Conservation (phyloP, 1,140 invertebrate species). For the Sipha flava region DNA sequence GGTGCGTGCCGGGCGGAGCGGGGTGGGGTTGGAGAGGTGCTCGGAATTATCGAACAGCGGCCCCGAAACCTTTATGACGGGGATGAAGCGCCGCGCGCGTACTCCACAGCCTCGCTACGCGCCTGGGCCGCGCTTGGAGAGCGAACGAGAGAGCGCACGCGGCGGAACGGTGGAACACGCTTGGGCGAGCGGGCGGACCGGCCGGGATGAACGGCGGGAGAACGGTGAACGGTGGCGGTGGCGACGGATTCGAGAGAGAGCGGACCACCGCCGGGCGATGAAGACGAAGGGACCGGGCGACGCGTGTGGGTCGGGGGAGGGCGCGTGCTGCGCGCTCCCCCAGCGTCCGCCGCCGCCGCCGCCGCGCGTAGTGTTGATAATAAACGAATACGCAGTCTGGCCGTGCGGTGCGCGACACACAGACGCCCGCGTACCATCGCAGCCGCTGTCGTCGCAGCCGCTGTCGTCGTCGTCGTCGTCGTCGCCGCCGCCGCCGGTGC, state of each 20-base stretch:
- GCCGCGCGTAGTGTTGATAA: conserved; percentile 28
- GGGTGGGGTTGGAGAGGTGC: neutral
- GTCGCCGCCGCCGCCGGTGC: neutral
- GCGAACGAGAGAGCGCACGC: neutral
- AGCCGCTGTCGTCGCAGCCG: neutral
- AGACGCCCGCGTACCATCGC: conserved; percentile 15
- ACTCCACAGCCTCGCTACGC: conserved; percentile 12
- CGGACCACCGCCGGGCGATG: neutral
- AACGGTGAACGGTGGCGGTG: neutral
- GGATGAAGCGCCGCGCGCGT: neutral
- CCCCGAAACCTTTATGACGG: conserved; percentile 27
- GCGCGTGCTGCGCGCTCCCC: neutral
- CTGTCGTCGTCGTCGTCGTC: neutral
- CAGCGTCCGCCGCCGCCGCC: conserved; percentile 6
- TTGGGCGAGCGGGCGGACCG: no score
- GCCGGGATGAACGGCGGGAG: no score
- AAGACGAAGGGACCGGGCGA: neutral
- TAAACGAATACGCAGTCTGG: conserved; percentile 31
- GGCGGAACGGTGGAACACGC: no score
- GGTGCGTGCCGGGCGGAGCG: neutral
- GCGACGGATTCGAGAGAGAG: neutral
- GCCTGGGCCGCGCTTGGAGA: neutral
- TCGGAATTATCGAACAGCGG: conserved; percentile 32
- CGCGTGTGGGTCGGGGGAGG: neutral
- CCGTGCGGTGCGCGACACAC: conserved; percentile 30